phyloP scores from a whole-genome alignment of 2,888 invertebrate genomes.

The Aquatica leii region DNA sequence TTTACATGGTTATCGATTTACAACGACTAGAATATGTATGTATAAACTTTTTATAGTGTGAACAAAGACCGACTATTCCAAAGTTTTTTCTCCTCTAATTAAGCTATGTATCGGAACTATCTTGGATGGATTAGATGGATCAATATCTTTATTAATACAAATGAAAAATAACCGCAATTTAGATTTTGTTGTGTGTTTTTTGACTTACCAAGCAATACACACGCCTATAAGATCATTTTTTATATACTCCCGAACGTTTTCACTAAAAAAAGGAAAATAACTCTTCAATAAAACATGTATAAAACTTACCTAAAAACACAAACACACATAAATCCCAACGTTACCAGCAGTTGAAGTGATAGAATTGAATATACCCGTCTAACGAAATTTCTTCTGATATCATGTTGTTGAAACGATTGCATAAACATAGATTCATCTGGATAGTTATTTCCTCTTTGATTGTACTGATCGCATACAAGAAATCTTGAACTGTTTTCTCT shows the following conservation, averaged over 20 bases:
- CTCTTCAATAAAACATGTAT: neutral
- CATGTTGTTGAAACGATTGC: conserved; percentile 22
- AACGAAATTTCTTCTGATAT: conserved; percentile 55
- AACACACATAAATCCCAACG: conserved; percentile 60
- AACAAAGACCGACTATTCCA: too few relatives aligned
- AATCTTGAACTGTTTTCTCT: too few relatives aligned
- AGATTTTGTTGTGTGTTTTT: too few relatives aligned
- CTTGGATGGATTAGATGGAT: too few relatives aligned
- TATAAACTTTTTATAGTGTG: too few relatives aligned
- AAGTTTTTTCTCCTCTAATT: too few relatives aligned
- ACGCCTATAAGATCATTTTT: neutral
- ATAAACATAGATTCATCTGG: conserved; percentile 1
- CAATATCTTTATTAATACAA: too few relatives aligned
- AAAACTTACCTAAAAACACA: conserved; percentile 57
- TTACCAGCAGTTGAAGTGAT: conserved; percentile 63
- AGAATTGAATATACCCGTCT: conserved; percentile 67
- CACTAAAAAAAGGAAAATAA: conserved; percentile 10
- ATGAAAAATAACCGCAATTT: too few relatives aligned
- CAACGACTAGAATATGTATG: too few relatives aligned
- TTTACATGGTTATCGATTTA: too few relatives aligned
- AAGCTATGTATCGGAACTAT: too few relatives aligned
- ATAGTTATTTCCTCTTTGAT: neutral
- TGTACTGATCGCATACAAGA: neutral
- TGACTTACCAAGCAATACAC: neutral
- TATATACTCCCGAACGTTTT: neutral